Base-by-base conservation (phyloP, 1,140 invertebrate species). In the Zeugodacus cucurbitae region DNA sequence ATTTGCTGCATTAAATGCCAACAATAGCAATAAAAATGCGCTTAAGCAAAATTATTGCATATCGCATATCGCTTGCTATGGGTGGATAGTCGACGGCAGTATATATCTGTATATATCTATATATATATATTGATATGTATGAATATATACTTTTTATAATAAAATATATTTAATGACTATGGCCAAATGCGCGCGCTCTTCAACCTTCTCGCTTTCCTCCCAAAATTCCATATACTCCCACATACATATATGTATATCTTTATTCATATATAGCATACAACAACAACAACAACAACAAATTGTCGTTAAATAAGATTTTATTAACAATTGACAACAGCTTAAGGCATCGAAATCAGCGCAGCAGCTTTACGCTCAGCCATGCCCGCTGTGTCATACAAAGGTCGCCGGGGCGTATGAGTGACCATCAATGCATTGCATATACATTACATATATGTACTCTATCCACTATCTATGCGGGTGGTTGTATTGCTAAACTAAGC, bases 291-390 rank as follows among this genome's bases (percentile, higher is more conserved):
- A 8, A 44, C 22, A 22, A 11, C 10, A 2, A 48, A 82, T 82
- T 48, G 34, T 14, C 74, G n/a, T 82, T 20, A 82, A 82, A 82
- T 82, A 82, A 26, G n/a, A 82, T 48, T 82, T 82, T 82, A 82
- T 82, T 48, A 82, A 48, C 41, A 82, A 48, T 82, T 82, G 74
- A 82, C 74, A 82, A 26, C 44, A 48, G 37, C 70, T 41, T 48
- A 48, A 37, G 17, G 41, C 41, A 54, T 74, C 20, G 17, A n/a
- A 41, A 32, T 74, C 20, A 74, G 22, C 67, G 37, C 67, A 32
- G 29, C 10, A 17, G 64, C 64, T 20, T 34, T 34, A 20, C n/a
- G 8, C n/a, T n/a, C 11, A 17, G 29, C 14, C 26, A 67, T 34
- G 62, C 3, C 1, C 26, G 62, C 62, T 32, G 37, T 32, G 17